Base-by-base conservation (phyloP, 2,888 invertebrate species). In the Drosophila picticornis region DNA sequence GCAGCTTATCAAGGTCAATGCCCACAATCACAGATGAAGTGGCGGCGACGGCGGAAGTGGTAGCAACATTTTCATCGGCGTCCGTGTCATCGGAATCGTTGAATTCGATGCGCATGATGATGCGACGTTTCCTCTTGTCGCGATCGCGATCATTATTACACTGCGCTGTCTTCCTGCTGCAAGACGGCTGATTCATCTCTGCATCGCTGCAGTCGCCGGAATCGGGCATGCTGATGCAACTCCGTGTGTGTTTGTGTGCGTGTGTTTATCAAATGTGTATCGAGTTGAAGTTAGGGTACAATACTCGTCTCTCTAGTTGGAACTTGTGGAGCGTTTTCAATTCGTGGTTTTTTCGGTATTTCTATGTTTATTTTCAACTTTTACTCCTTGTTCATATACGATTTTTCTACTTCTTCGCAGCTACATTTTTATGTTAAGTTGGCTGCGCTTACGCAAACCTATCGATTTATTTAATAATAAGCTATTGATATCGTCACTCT, bases 71-170 rank as follows among this genome's bases (percentile, higher is more conserved):
- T 29, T 72, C 85, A 31, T 80, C 77, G 32, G 60, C 80, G 34
- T 91, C 90, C 32, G 88, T 84, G 58, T 90, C 90, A 48, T 91
- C 92, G n/a, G 91, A 84, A 74, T 93, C 92, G 70, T 92, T 92
- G 55, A 92, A 91, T 75, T 93, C 92, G 52, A 93, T 92, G 71
- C 92, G 91, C 93, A 93, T 93, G 3, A 93, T 92, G 74, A 93
- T 92, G 63, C 92, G 93, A 57, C 92, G 91, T 65, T 91, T 92
- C 68, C 84, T 88, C 31, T 77, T 89, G 27, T 83, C 83, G 22
- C 66, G 68, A 27, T 75, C 83, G 10, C 46, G 46, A 43, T 57
- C 31, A 25, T 43, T 31, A 29, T 46, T 69, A 36, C 64, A 75
- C 52, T 50, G 58, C 46, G 27, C 40, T 48, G 67, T 31, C 32